Conservation (phyloP, 2,113 vertebrate species). For the Hydropotes inermis region DNA sequence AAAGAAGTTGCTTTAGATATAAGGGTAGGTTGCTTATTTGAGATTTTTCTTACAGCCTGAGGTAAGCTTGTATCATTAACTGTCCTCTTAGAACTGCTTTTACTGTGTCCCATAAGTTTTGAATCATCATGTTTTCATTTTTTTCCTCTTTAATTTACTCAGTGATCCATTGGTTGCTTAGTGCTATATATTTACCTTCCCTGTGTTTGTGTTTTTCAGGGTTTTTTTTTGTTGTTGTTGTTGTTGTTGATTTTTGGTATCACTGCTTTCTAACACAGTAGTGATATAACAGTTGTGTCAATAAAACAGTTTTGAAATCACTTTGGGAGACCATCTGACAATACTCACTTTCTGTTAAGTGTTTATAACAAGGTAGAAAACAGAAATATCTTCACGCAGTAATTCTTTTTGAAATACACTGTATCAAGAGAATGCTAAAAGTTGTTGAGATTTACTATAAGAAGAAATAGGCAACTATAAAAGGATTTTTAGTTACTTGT, state of each 20-base stretch:
- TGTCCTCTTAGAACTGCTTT: neutral
- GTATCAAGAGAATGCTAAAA: neutral
- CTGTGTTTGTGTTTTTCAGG: neutral
- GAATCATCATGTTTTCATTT: neutral
- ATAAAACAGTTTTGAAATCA: neutral
- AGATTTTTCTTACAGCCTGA: neutral
- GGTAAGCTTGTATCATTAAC: neutral
- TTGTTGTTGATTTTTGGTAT: neutral
- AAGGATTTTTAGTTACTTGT: neutral
- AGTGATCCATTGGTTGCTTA: neutral
- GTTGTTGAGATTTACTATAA: neutral
- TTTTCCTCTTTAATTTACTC: neutral
- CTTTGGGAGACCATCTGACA: neutral
- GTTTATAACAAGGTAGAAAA: neutral
- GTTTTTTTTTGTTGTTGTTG: neutral
- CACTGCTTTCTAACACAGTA: neutral
- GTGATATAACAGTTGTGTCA: neutral
- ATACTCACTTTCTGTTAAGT: neutral
- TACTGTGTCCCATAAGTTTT: neutral
- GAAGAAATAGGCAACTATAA: neutral
- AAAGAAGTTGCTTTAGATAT: neutral
- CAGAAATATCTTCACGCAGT: neutral
- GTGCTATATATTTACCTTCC: neutral
- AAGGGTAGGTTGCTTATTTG: neutral
- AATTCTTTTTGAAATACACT: neutral